Conservation (phyloP, 2,113 vertebrate species). For the zebrafish (Danio rerio) region DNA sequence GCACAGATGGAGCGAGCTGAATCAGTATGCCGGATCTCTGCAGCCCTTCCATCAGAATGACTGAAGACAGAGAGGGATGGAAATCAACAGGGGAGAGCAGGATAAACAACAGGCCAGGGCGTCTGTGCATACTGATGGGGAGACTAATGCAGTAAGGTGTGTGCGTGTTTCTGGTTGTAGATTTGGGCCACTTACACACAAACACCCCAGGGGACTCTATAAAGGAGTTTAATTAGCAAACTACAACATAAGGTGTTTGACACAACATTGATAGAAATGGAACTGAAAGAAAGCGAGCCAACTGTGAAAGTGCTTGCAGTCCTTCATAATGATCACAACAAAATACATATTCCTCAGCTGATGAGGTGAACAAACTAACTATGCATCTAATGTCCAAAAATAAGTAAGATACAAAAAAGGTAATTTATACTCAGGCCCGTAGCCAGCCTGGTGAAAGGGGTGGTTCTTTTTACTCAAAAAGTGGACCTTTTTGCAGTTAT, state of each 20-base stretch:
- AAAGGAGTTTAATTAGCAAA: slow-evolving; percentile 49
- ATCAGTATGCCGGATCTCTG: slow-evolving; percentile 33
- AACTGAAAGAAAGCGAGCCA: neutral
- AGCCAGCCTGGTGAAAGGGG: too few relatives aligned
- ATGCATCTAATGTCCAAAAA: too few relatives aligned
- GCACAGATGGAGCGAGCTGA: neutral
- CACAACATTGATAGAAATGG: slow-evolving; percentile 24
- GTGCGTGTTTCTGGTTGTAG: neutral
- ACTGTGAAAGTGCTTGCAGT: neutral
- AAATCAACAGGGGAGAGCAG: slow-evolving; percentile 36
- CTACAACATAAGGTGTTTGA: slow-evolving; percentile 39
- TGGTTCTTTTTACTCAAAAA: too few relatives aligned
- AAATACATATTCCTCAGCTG: too few relatives aligned
- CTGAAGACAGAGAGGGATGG: slow-evolving; percentile 15
- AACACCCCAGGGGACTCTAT: slow-evolving; percentile 35
- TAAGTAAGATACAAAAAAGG: too few relatives aligned
- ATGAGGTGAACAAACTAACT: too few relatives aligned
- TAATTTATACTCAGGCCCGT: too few relatives aligned
- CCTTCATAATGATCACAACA: neutral
- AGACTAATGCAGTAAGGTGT: neutral
- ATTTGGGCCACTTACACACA: slow-evolving; percentile 20
- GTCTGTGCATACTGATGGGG: slow-evolving; percentile 41
- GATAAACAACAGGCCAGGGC: slow-evolving; percentile 48
- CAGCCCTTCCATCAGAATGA: slow-evolving; percentile 19
- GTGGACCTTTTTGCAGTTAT: too few relatives aligned